These are phyloP conservation scores for Mesopsocus fuscifrons DNA, from an alignment of 2,888 invertebrate genomes.

Conservation along the genomic window DNA sequence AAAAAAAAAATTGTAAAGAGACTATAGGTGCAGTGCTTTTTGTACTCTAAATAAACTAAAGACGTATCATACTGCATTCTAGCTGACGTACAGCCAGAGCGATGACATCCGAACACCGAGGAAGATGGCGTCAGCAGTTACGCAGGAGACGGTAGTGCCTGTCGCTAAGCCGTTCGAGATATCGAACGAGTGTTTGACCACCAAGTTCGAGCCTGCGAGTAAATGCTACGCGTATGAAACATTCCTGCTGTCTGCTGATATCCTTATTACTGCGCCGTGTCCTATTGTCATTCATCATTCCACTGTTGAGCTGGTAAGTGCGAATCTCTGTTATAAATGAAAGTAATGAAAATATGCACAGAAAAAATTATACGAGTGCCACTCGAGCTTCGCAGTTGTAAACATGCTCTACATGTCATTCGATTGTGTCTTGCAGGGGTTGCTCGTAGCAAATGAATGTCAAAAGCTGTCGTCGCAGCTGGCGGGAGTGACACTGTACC, in stretches of 20 bases:
- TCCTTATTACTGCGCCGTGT: constrained; percentile 50
- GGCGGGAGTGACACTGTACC: constrained; percentile 24
- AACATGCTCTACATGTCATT: no score
- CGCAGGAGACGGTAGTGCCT: constrained; percentile 40
- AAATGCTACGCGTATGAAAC: constrained; percentile 48
- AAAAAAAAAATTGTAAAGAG: constrained; percentile 39
- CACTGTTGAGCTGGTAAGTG: constrained; percentile 37
- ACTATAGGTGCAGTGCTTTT: constrained; percentile 39
- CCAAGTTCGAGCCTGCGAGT: constrained; percentile 40
- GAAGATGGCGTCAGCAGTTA: constrained; percentile 41
- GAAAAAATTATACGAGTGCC: no score
- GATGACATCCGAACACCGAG: constrained; percentile 24
- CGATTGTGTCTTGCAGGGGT: no score
- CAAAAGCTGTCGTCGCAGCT: constrained; percentile 21
- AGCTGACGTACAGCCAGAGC: not conserved
- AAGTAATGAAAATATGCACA: constrained; percentile 20
- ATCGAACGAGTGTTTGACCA: constrained; percentile 40
- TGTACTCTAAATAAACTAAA: not conserved
- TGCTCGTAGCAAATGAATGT: no score
- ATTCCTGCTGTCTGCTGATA: constrained; percentile 46
- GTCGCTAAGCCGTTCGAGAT: constrained; percentile 54
- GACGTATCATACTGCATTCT: not conserved
- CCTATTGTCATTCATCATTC: constrained; percentile 44
- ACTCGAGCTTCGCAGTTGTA: no score
- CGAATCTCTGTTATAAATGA: no score